Percentiles rank a stretch among this genome's conserved stretches.
Evolutionary conservation across 2,888 invertebrate genomes (phyloP).

Genomic region (Tetragnatha montana): DNA sequence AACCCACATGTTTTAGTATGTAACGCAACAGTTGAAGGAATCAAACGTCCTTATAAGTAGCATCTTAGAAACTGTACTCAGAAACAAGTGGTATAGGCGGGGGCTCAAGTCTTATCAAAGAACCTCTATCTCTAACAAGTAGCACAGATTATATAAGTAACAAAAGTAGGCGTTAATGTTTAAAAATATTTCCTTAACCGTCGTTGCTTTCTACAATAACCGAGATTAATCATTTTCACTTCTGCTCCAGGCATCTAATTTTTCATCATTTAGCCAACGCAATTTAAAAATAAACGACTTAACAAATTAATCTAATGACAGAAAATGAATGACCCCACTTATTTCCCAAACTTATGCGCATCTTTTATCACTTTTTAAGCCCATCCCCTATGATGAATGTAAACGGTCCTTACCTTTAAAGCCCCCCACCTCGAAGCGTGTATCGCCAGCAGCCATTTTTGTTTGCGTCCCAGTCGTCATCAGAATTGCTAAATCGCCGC

Average conservation of each 20-base stretch:
- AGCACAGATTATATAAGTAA: no score
- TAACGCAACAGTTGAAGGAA: no score
- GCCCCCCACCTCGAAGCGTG: neutral
- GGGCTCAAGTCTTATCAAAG: no score
- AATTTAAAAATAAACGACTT: neutral
- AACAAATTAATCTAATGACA: neutral
- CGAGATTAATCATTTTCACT: neutral
- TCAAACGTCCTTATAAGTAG: no score
- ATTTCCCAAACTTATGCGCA: neutral
- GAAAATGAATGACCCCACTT: neutral
- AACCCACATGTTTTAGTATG: no score
- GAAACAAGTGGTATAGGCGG: no score
- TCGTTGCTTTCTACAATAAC: neutral
- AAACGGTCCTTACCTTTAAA: neutral
- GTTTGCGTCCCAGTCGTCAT: conserved; percentile 6
- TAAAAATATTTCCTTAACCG: no score
- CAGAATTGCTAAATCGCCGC: conserved; percentile 22
- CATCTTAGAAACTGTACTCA: no score
- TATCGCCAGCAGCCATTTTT: neutral
- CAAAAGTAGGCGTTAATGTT: no score
- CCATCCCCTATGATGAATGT: neutral
- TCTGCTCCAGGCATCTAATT: neutral
- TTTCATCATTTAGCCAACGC: neutral
- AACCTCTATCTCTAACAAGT: no score
- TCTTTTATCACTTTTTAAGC: neutral